Percentiles rank a stretch among this genome's conserved stretches.
These are phyloP conservation scores for Patiria pectinifera DNA, from an alignment of 53 echinoderm and acorn worm genomes.

Conservation along the genomic window DNA sequence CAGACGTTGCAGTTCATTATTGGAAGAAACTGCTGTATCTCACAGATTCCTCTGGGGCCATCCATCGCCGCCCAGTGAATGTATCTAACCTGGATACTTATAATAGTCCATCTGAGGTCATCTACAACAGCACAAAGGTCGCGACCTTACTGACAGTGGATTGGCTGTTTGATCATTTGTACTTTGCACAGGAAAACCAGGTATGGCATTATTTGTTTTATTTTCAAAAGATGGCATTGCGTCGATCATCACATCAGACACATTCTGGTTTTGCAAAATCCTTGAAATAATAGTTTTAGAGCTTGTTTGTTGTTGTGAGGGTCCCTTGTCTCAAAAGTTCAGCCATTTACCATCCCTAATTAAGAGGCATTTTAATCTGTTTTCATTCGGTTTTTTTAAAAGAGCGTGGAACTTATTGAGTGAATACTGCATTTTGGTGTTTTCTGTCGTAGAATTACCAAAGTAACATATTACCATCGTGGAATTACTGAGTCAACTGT, in stretches of 20 bases:
- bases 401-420: no score
- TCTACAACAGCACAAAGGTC: slow-evolving; percentile 68
- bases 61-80: slow-evolving; percentile 72
- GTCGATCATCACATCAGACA: no score
- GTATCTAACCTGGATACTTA: slow-evolving; percentile 64
- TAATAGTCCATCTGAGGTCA: slow-evolving; percentile 70
- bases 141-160: slow-evolving; percentile 84
- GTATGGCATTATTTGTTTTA: slow-evolving; percentile 11
- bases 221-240: not conserved
- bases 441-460: no score
- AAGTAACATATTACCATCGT: not conserved
- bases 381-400: no score
- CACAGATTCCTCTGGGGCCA: slow-evolving; percentile 67
- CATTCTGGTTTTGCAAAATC: not conserved
- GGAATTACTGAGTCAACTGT: not conserved
- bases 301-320: no score
- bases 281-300: not conserved
- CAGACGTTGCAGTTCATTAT: slow-evolving; percentile 92
- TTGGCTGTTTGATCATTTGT: slow-evolving; percentile 90
- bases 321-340: no score
- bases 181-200: slow-evolving; percentile 86
- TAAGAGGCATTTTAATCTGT: no score
- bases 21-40: slow-evolving; percentile 68
- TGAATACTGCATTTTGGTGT: no score
- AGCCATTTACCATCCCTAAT: no score